A percentile compares a stretch with the other conserved stretches of the same genome.
Conservation (phyloP, 2,113 vertebrate species). For the Saimiri boliviensis region DNA sequence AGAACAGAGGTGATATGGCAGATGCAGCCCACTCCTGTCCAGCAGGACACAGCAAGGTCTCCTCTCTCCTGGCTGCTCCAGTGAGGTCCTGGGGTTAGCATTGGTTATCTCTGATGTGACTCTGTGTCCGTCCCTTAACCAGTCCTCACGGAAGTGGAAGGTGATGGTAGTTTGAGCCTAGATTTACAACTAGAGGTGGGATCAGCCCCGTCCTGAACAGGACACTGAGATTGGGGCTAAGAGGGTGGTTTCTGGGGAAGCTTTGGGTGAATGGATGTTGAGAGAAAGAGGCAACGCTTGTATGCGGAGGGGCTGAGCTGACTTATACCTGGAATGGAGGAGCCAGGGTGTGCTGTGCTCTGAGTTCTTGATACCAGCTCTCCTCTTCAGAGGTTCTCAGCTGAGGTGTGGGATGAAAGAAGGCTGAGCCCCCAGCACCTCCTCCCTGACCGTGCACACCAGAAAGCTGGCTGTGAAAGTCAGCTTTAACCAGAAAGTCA, state of each 20-base stretch:
- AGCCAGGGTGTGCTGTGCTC: accelerated
- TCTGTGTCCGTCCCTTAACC: background rate
- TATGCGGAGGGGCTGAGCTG: background rate
- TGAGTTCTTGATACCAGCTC: background rate
- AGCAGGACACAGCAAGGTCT: background rate
- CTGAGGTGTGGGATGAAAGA: background rate
- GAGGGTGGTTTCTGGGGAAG: background rate
- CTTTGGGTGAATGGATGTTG: background rate
- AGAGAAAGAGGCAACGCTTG: background rate
- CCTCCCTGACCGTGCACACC: background rate
- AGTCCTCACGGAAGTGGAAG: too few species aligned
- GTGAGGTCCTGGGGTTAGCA: accelerated
- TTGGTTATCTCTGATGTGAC: background rate
- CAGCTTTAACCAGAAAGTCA: too few species aligned
- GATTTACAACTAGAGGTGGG: background rate
- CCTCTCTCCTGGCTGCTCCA: background rate
- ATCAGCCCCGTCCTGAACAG: too few species aligned
- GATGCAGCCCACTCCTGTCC: accelerated
- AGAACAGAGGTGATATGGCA: background rate
- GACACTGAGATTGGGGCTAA: background rate
- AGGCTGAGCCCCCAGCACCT: background rate
- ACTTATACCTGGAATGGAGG: background rate
- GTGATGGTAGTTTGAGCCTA: background rate
- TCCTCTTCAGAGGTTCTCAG: background rate
- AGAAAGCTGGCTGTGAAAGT: background rate